phyloP scores from a whole-genome alignment of 2,113 vertebrate genomes.

The Lepisosteus osseus region DNA sequence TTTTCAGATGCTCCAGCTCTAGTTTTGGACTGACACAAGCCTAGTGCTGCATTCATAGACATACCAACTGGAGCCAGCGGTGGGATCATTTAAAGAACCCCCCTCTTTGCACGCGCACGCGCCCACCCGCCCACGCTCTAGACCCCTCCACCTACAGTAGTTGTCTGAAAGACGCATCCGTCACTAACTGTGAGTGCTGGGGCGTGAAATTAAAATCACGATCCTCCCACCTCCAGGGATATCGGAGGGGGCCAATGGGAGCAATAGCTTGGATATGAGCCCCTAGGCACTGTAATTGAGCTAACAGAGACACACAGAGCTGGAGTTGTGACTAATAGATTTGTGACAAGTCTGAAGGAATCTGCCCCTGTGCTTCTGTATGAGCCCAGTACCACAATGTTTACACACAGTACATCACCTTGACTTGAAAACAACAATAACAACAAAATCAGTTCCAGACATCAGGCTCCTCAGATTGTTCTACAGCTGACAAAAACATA shows the following conservation, averaged over 20 bases:
- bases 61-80: slow-evolving; percentile 35
- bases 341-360: slow-evolving; percentile 28
- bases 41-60: slow-evolving; percentile 23
- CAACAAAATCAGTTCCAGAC: too few species aligned
- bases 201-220: slow-evolving; percentile 86
- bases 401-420: too few species aligned
- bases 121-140: slow-evolving; percentile 21
- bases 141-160: slow-evolving; percentile 27
- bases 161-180: slow-evolving; percentile 69
- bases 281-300: slow-evolving; percentile 55
- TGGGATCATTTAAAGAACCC: slow-evolving; percentile 51
- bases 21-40: slow-evolving; percentile 18
- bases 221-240: slow-evolving; percentile 35
- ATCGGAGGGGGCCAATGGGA: slow-evolving; percentile 51
- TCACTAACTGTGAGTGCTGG: slow-evolving; percentile 70
- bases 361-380: not conserved
- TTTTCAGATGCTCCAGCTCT: not conserved
- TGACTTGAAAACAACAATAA: too few species aligned
- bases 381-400: too few species aligned
- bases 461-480: too few species aligned
- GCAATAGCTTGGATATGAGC: slow-evolving; percentile 53
- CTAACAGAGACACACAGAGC: slow-evolving; percentile 57
- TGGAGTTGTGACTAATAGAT: slow-evolving; percentile 23
- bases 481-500: too few species aligned
- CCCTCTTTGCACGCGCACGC: slow-evolving; percentile 35